A percentile compares a stretch with the other conserved stretches of the same genome.
Conservation (phyloP, 1,140 invertebrate genomes). For the Tetraneura akinire region DNA sequence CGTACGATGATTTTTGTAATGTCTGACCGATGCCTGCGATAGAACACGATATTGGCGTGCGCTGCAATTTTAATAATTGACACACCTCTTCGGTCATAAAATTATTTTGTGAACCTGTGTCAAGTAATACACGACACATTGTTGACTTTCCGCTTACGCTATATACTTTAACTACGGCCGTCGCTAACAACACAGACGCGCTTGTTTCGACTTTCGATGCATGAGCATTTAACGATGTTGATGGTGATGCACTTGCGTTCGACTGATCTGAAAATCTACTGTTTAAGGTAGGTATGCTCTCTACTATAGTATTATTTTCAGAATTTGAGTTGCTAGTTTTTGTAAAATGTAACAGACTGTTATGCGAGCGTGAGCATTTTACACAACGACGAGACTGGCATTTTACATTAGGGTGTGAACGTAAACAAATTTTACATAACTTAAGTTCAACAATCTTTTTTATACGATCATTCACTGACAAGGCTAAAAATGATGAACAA, state of each 20-base stretch:
- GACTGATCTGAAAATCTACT: background rate
- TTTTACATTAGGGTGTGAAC: background rate
- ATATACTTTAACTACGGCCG: background rate
- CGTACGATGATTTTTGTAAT: background rate
- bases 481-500: slow-evolving; percentile 3
- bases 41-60: background rate
- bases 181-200: background rate
- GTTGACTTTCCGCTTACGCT: background rate
- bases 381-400: background rate
- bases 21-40: background rate
- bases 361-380: background rate
- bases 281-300: no score
- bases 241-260: background rate
- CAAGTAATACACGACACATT: background rate
- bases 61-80: background rate
- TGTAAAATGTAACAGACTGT: background rate
- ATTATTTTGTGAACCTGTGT: background rate
- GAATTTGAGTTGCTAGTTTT: background rate
- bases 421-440: slow-evolving; percentile 19
- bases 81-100: background rate
- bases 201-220: background rate
- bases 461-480: background rate
- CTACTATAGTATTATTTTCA: background rate
- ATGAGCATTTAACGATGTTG: background rate
- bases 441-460: background rate